phyloP scores from a whole-genome alignment of 2,888 invertebrate genomes.

The Bembecia ichneumoniformis region DNA sequence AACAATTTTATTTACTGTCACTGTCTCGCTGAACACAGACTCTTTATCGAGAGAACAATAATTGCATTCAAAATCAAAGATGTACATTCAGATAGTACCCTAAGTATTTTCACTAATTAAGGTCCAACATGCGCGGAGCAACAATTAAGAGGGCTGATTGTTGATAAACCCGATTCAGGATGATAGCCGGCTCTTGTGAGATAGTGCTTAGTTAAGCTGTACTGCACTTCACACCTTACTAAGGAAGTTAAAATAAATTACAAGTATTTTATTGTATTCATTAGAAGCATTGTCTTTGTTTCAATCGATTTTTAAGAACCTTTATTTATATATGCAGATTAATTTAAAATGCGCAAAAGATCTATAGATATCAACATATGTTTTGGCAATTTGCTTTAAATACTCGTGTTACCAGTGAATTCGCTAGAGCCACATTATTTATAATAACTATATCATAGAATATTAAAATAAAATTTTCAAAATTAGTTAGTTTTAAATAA shows the following conservation, averaged over 20 bases:
- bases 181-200: constrained; percentile 43
- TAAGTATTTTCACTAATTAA: constrained; percentile 69
- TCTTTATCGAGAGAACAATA: constrained; percentile 63
- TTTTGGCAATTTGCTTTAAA: too few relatives aligned
- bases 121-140: constrained; percentile 54
- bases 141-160: constrained; percentile 66
- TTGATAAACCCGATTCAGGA: constrained; percentile 53
- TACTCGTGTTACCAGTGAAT: too few relatives aligned
- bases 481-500: too few relatives aligned
- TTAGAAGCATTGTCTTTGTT: too few relatives aligned
- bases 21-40: constrained; percentile 24
- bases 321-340: too few relatives aligned
- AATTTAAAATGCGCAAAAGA: too few relatives aligned
- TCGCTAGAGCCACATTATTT: too few relatives aligned
- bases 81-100: constrained; percentile 48
- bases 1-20: constrained; percentile 14
- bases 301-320: too few relatives aligned
- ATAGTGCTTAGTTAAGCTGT: constrained; percentile 43
- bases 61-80: constrained; percentile 71
- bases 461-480: too few relatives aligned
- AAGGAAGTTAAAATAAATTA: neutral
- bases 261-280: too few relatives aligned
- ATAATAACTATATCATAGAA: too few relatives aligned
- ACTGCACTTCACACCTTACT: constrained; percentile 51
- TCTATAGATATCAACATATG: too few relatives aligned